Evolutionary conservation across 2,888 invertebrate genomes (phyloP).

Genomic region (Parapristionchus giblindavisi): DNA sequence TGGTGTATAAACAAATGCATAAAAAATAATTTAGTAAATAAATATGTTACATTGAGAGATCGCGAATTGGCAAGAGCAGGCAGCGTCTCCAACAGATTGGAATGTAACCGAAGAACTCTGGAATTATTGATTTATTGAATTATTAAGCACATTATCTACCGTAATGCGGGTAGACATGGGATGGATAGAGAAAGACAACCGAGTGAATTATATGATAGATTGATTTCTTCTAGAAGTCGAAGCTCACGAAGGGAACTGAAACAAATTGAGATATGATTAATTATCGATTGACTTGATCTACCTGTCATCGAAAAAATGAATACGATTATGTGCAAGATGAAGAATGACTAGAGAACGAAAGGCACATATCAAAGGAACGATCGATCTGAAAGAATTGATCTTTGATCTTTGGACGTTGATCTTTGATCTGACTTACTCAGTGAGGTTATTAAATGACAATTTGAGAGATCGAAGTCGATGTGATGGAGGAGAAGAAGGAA

Average conservation of each 20-base stretch:
- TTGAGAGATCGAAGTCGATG: constrained; percentile 35
- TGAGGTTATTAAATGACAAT: constrained; percentile 31
- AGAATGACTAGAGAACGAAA: constrained; percentile 57
- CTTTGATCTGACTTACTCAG: constrained; percentile 18
- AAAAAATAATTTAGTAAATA: not conserved
- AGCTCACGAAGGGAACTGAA: constrained; percentile 48
- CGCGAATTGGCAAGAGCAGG: constrained; percentile 33
- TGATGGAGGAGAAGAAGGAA: constrained; percentile 65
- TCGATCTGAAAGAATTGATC: constrained; percentile 14
- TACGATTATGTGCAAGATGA: constrained; percentile 71
- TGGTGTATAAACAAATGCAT: not conserved
- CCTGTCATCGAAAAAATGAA: constrained; percentile 71
- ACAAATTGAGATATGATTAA: not conserved
- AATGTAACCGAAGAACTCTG: constrained; percentile 36
- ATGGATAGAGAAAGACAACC: constrained; percentile 15
- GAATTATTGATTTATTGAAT: not conserved
- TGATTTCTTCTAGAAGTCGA: constrained; percentile 52
- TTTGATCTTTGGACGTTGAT: not conserved
- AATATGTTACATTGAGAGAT: constrained; percentile 31
- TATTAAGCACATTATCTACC: not conserved
- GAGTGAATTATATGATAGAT: constrained; percentile 38
- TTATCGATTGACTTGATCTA: constrained; percentile 49
- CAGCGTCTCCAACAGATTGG: constrained; percentile 30
- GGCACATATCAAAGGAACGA: constrained; percentile 30
- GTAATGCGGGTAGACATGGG: constrained; percentile 32